A percentile compares a stretch with the other conserved stretches of the same genome.
phyloP scores from a whole-genome alignment of 2,888 invertebrate genomes.

The Dynastes maya region DNA sequence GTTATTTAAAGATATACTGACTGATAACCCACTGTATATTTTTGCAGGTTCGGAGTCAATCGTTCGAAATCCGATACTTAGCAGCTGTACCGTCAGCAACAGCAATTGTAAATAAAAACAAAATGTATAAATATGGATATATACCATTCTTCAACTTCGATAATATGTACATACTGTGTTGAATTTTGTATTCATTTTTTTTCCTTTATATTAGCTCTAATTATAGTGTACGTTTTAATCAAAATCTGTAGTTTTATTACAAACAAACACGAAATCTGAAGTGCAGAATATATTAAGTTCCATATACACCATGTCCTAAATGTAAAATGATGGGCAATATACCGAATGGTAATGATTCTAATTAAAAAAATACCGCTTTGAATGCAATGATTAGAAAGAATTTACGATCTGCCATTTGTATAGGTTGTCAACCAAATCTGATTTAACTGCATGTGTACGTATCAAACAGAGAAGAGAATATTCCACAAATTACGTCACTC shows the following conservation, averaged over 20 bases:
- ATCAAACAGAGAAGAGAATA: too few species aligned
- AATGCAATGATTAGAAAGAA: too few species aligned
- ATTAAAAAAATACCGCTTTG: too few species aligned
- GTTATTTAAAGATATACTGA: too few species aligned
- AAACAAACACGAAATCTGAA: not conserved
- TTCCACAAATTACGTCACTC: too few species aligned
- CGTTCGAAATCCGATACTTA: not conserved
- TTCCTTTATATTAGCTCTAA: conserved; percentile 30
- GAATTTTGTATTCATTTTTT: conserved; percentile 37
- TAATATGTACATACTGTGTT: conserved; percentile 32
- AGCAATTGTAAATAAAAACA: conserved; percentile 25
- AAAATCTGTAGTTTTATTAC: conserved; percentile 29
- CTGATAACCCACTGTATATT: not conserved
- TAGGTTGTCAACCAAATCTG: too few species aligned
- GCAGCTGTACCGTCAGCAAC: not conserved
- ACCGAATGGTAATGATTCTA: too few species aligned
- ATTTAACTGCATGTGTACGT: too few species aligned
- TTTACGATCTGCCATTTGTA: too few species aligned
- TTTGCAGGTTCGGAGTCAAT: conserved; percentile 10
- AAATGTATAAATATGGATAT: conserved; percentile 33
- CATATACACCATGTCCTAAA: too few species aligned
- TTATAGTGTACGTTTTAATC: conserved; percentile 41
- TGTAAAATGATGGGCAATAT: too few species aligned
- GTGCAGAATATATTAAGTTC: too few species aligned
- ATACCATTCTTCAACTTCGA: conserved; percentile 14